Conservation (phyloP, 2,113 vertebrate species). For the Elephantulus edwardii region DNA sequence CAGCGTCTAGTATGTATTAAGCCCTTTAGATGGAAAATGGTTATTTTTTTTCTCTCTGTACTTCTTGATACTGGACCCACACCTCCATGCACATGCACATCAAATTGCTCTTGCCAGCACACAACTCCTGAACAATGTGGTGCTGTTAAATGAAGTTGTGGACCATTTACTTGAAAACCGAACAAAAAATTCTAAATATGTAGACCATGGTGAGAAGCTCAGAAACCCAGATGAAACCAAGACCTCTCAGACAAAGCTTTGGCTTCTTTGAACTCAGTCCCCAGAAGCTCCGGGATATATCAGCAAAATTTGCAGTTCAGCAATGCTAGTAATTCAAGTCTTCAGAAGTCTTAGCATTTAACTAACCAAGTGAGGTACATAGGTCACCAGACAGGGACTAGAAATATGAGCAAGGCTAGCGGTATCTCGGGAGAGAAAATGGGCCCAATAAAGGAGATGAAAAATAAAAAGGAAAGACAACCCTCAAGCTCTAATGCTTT, state of each 20-base stretch:
- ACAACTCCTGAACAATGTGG: not conserved
- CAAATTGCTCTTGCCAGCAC: not conserved
- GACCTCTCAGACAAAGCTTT: not conserved
- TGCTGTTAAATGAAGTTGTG: too few relatives aligned
- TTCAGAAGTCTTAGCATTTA: not conserved
- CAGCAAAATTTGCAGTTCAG: not conserved
- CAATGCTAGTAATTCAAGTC: not conserved
- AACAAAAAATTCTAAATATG: not conserved
- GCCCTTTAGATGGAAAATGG: not conserved
- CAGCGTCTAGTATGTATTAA: not conserved
- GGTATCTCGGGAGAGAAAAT: not conserved
- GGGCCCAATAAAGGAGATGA: not conserved
- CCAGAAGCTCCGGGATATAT: fast-evolving
- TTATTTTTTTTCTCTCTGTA: not conserved
- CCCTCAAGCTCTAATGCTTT: not conserved
- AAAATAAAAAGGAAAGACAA: too few relatives aligned
- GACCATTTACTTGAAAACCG: not conserved
- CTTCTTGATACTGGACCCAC: not conserved
- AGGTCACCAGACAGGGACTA: not conserved
- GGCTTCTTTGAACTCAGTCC: not conserved
- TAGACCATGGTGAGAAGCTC: not conserved
- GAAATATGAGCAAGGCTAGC: not conserved
- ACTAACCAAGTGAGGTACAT: not conserved
- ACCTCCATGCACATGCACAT: too few relatives aligned
- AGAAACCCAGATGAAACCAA: not conserved